Evolutionary conservation across 2,113 vertebrate species (phyloP), one percentile per base, ranked within the genome.

Genomic region (Salminus brasiliensis): DNA sequence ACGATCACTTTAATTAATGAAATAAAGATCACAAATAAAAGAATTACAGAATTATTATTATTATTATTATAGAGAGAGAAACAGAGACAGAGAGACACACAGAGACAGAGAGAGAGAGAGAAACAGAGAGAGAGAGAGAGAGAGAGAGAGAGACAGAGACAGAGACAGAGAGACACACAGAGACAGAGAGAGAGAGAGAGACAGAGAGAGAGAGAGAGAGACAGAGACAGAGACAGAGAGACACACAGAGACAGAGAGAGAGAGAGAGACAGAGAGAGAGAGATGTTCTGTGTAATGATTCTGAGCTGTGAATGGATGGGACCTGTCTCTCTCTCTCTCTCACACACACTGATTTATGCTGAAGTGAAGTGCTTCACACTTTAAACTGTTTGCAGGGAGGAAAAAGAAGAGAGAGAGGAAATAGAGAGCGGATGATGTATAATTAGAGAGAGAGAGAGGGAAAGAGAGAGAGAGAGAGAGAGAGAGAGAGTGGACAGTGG

Each of bases 1-100:
- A n/a, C n/a, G n/a, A n/a, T n/a, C n/a, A n/a, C n/a, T n/a, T n/a
- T n/a, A n/a, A n/a, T n/a, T n/a, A n/a, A n/a, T n/a, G n/a, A n/a
- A n/a, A n/a, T n/a, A n/a, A n/a, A n/a, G n/a, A n/a, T n/a, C n/a
- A n/a, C n/a, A n/a, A n/a, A n/a, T n/a, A n/a, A n/a, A n/a, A n/a
- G n/a, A n/a, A n/a, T n/a, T n/a, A n/a, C n/a, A n/a, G n/a, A n/a
- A n/a, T n/a, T n/a, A n/a, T n/a, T n/a, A n/a, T n/a, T n/a, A n/a
- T n/a, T n/a, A n/a, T n/a, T n/a, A n/a, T n/a, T n/a, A 65, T 74
- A 71, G 74, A 52, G 57, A 70, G 15, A 49, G 25, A 18, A 9
- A 21, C 18, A 53, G 10, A 23, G 39, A 32, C 45, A 32, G n/a
- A 21, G 27, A 52, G 25, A 29, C 5, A 72, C 30, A 27, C 27